These are phyloP conservation scores for Creontiades dilutus DNA, from an alignment of 2,888 invertebrate genomes.

Conservation along the genomic window DNA sequence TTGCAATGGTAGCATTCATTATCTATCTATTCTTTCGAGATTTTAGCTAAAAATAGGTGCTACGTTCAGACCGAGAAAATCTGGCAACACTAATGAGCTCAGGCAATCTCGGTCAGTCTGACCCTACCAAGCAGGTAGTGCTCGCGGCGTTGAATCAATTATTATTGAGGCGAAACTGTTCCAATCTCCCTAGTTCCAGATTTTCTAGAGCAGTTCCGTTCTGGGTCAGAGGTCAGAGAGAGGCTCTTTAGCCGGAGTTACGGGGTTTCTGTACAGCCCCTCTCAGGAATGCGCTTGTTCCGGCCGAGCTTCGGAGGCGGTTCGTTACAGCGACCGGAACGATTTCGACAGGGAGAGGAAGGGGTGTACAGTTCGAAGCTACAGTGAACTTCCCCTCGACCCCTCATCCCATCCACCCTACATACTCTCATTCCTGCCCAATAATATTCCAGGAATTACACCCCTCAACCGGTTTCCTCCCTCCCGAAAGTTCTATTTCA, in stretches of 20 bases:
- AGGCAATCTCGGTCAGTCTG: background rate
- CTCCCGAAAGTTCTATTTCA: background rate
- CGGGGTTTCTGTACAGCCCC: conserved; percentile 26
- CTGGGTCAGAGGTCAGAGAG: conserved; percentile 35
- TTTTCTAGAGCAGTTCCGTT: conserved; percentile 28
- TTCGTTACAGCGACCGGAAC: conserved; percentile 15
- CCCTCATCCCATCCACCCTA: background rate
- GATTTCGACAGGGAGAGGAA: background rate
- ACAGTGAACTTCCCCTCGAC: background rate
- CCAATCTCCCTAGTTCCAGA: conserved; percentile 11
- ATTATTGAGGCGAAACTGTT: conserved; percentile 7
- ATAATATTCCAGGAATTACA: conserved; percentile 24
- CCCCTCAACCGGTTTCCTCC: background rate
- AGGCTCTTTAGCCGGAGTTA: conserved; percentile 34
- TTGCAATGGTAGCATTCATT: no score
- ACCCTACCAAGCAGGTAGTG: background rate
- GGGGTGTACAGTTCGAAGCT: background rate
- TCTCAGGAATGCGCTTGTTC: conserved; percentile 34
- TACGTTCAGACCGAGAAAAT: no score
- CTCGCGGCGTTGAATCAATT: background rate
- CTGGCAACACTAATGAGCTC: no score
- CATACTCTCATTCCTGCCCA: background rate
- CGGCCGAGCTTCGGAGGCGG: background rate
- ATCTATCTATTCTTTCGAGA: no score
- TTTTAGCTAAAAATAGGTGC: no score